A percentile compares a stretch with the other conserved stretches of the same genome.
These are phyloP conservation scores for Dorcus hopei DNA, from an alignment of 2,888 invertebrate genomes.

Conservation along the genomic window DNA sequence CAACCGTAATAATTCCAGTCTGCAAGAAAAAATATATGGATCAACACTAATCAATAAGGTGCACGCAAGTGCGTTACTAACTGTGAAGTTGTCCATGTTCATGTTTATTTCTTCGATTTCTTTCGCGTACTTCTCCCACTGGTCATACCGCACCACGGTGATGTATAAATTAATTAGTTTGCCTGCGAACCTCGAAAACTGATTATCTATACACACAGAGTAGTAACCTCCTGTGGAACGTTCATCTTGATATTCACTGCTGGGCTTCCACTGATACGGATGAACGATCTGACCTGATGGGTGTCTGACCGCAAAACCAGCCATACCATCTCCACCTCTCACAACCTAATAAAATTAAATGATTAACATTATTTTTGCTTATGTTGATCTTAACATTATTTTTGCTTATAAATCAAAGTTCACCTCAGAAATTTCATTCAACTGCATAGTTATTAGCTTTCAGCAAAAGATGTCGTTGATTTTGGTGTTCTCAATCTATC, in stretches of 20 bases:
- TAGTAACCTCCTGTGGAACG: slow-evolving; percentile 81
- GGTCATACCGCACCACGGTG: slow-evolving; percentile 87
- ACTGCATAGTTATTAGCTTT: no score
- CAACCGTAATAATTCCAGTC: slow-evolving; percentile 72
- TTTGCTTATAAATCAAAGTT: no score
- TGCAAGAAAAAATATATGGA: slow-evolving; percentile 47
- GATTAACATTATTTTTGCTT: neutral
- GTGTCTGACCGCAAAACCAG: slow-evolving; percentile 86
- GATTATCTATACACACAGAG: slow-evolving; percentile 88
- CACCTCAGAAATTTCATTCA: no score
- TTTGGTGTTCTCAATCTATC: no score
- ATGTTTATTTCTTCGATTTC: slow-evolving; percentile 85
- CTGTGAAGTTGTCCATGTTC: slow-evolving; percentile 88
- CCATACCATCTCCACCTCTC: slow-evolving; percentile 91
- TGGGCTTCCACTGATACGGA: slow-evolving; percentile 89
- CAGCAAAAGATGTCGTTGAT: no score
- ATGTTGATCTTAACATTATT: neutral
- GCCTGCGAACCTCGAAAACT: slow-evolving; percentile 86
- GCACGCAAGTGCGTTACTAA: slow-evolving; percentile 49
- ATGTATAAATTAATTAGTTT: slow-evolving; percentile 88
- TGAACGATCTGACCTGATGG: slow-evolving; percentile 81
- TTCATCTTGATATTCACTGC: slow-evolving; percentile 84
- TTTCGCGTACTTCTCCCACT: slow-evolving; percentile 89
- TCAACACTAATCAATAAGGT: neutral
- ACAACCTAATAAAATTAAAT: slow-evolving; percentile 63